A percentile compares a stretch with the other conserved stretches of the same genome.
Evolutionary conservation across 2,113 vertebrate genomes (phyloP).

Genomic region (Eudyptes chrysolophus): DNA sequence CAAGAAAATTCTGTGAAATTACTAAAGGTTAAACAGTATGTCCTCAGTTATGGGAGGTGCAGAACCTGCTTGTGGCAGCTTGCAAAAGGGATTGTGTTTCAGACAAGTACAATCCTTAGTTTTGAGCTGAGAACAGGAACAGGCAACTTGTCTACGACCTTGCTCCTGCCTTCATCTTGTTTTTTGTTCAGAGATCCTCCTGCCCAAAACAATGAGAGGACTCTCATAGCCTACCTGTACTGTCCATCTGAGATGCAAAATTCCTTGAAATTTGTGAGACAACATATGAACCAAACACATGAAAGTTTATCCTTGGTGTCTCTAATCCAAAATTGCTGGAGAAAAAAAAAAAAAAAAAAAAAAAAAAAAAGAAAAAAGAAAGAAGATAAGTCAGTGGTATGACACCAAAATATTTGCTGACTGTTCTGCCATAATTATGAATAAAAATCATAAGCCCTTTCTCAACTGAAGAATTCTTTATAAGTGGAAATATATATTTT

Average conservation of each 20-base stretch:
- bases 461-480: not conserved
- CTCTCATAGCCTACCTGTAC: not conserved
- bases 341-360: no score
- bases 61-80: not conserved
- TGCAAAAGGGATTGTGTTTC: not conserved
- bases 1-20: not conserved
- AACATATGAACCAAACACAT: accelerated
- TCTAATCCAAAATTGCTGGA: not conserved
- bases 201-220: not conserved
- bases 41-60: not conserved
- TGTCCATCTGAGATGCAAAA: not conserved
- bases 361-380: no score
- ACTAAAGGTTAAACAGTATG: not conserved
- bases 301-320: not conserved
- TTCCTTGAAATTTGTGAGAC: not conserved
- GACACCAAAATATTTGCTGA: not conserved
- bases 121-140: not conserved
- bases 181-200: not conserved
- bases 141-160: not conserved
- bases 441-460: not conserved
- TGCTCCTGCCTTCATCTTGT: not conserved
- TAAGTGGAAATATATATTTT: not conserved
- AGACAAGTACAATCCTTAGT: not conserved
- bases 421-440: not conserved
- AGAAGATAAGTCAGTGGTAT: not conserved